Percentiles rank a stretch among this genome's conserved stretches.
Evolutionary conservation across 2,797 vertebrate genomes (phyloP).

Genomic region (Hypotaenidia philippensis): DNA sequence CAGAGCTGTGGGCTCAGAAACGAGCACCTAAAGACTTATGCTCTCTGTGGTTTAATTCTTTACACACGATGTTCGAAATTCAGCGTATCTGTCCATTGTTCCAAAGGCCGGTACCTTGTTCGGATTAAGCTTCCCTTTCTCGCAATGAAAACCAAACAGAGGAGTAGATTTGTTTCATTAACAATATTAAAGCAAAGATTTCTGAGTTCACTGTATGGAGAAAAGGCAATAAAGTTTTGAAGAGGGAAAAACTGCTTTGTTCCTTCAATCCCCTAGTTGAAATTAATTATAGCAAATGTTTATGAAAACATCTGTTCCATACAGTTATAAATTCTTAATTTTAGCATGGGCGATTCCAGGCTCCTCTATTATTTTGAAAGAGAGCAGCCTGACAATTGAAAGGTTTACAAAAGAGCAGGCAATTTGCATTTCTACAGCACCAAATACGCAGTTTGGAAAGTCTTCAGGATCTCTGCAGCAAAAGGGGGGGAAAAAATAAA

Average conservation of each 20-base stretch:
- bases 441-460: constrained; percentile 44
- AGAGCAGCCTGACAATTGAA: constrained; percentile 64
- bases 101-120: background rate
- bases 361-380: constrained; percentile 77
- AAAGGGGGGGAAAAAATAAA: background rate
- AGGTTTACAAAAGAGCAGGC: constrained; percentile 72
- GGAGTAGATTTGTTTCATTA: constrained; percentile 75
- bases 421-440: constrained; percentile 63
- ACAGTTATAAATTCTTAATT: constrained; percentile 85
- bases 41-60: constrained; percentile 11
- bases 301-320: constrained; percentile 88
- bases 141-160: constrained; percentile 76
- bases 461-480: constrained; percentile 9
- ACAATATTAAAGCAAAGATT: constrained; percentile 79
- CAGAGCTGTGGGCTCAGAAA: constrained; percentile 20
- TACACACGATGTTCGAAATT: background rate
- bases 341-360: constrained; percentile 79
- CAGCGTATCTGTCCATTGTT: background rate
- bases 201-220: constrained; percentile 71
- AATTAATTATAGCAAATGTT: constrained; percentile 89
- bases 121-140: constrained; percentile 65
- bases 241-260: constrained; percentile 83
- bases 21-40: constrained; percentile 2
- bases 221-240: constrained; percentile 85
- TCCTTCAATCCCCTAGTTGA: constrained; percentile 83